Conservation (phyloP, 2,113 vertebrate genomes). For the Ciconia maguari region DNA sequence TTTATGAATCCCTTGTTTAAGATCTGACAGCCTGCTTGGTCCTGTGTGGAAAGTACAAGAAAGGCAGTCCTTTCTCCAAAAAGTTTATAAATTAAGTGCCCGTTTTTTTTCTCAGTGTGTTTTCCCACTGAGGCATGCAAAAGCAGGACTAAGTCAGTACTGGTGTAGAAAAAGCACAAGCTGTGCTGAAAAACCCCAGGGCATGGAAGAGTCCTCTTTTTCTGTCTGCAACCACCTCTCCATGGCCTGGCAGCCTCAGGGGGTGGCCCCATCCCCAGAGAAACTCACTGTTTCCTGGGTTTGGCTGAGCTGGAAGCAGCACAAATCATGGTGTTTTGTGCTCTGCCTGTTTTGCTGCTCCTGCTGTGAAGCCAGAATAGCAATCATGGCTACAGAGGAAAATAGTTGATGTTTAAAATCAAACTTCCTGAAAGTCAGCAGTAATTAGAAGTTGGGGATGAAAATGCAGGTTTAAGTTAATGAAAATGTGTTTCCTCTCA, state of each 20-base stretch:
- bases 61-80: neutral
- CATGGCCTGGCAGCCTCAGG: neutral
- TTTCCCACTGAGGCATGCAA: neutral
- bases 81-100: neutral
- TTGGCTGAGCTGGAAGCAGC: neutral
- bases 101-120: accelerated
- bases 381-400: accelerated
- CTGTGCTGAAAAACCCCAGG: neutral
- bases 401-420: neutral
- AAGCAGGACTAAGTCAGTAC: neutral
- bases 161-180: neutral
- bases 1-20: neutral
- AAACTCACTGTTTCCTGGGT: neutral
- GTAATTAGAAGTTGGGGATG: neutral
- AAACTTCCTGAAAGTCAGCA: neutral
- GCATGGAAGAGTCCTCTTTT: neutral
- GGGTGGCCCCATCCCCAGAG: neutral
- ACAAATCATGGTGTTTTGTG: neutral
- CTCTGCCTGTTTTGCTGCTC: neutral
- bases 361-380: neutral
- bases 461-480: neutral
- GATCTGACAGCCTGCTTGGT: neutral
- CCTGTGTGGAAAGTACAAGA: neutral
- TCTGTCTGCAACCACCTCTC: accelerated
- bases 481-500: neutral